Conservation (phyloP, 2,888 invertebrate genomes). For the Thymelicus sylvestris region DNA sequence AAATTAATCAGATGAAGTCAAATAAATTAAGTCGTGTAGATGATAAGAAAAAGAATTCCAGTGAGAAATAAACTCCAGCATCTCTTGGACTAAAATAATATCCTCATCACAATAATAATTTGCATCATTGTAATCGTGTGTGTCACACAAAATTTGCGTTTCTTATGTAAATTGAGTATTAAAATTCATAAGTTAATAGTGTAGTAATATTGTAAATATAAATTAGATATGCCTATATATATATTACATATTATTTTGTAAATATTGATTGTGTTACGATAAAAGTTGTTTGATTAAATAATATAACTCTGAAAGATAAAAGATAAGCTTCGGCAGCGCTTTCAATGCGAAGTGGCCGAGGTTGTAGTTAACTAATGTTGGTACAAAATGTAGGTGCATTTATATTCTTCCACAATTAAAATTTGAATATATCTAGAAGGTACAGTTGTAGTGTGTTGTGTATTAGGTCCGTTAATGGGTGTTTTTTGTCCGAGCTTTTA, state of each 20-base stretch:
- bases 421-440: background rate
- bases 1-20: no score
- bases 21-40: no score
- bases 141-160: background rate
- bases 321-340: no score
- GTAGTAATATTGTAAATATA: background rate
- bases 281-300: background rate
- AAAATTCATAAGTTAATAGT: background rate
- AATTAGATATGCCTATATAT: background rate
- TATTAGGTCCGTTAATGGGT: no score
- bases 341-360: no score
- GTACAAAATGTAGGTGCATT: conserved; percentile 2
- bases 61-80: no score
- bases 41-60: no score
- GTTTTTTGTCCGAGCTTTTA: no score
- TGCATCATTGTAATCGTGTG: background rate
- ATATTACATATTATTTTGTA: background rate
- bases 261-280: background rate
- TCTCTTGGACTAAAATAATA: no score
- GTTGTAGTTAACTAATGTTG: background rate
- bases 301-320: background rate
- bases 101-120: no score
- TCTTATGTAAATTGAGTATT: background rate
- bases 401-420: background rate
- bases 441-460: no score